Evolutionary conservation across 2,797 vertebrate species (phyloP).

Genomic region (Gouania willdenowi): DNA sequence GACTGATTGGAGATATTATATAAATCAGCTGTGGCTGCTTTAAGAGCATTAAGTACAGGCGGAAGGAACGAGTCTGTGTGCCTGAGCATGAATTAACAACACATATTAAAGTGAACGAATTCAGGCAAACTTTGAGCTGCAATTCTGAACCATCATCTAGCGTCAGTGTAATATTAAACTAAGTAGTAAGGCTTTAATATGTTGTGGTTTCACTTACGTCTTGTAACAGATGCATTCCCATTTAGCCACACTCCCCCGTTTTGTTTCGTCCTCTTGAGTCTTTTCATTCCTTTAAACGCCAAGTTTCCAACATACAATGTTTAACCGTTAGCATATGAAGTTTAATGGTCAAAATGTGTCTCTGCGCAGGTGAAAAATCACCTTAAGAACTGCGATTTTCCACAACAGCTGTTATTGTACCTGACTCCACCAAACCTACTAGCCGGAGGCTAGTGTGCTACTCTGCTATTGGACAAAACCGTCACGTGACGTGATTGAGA

Average conservation of each 20-base stretch:
- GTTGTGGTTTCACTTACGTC: conserved; percentile 34
- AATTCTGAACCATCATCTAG: no score
- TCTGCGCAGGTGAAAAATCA: not conserved
- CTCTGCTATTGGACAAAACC: conserved; percentile 31
- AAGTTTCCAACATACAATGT: not conserved
- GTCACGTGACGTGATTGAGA: conserved; percentile 3
- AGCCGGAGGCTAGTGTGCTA: fast-evolving
- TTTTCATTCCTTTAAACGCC: conserved; percentile 50
- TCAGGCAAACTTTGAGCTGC: no score
- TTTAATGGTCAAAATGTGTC: not conserved
- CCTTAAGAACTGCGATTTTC: no score
- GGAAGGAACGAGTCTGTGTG: no score
- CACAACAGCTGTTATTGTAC: conserved; percentile 19
- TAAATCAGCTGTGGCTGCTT: no score
- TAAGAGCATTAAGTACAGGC: no score
- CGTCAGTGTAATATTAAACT: no score
- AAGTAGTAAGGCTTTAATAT: not conserved
- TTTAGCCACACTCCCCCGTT: conserved; percentile 24
- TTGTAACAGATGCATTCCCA: conserved; percentile 35
- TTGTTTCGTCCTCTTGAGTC: conserved; percentile 49
- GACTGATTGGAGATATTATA: no score
- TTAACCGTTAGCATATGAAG: conserved; percentile 2
- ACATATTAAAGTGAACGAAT: no score
- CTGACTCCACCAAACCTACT: conserved; percentile 3
- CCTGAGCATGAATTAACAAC: no score